A percentile compares a stretch with the other conserved stretches of the same genome.
phyloP scores from a whole-genome alignment of 2,888 invertebrate species.

The Tupiocoris notatus region DNA sequence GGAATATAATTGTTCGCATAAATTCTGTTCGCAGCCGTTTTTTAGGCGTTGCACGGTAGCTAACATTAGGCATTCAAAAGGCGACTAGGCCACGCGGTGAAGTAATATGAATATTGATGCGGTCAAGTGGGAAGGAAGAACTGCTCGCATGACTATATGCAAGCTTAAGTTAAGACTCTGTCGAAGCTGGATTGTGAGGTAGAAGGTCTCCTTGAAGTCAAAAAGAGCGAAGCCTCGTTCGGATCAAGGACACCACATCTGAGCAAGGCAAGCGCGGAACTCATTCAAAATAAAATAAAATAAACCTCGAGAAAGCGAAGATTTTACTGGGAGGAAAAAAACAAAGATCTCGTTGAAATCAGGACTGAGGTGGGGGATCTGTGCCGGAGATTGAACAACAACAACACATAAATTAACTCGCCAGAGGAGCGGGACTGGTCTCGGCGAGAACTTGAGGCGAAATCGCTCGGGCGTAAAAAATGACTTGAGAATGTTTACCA shows the following conservation, averaged over 20 bases:
- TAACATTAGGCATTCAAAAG: background rate
- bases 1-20: too few species aligned
- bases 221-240: constrained; percentile 2
- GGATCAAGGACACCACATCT: constrained; percentile 9
- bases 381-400: constrained; percentile 3
- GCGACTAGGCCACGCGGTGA: constrained; percentile 14
- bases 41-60: constrained; percentile 16
- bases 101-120: constrained; percentile 30
- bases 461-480: constrained; percentile 28
- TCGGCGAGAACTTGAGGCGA: constrained; percentile 11
- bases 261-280: background rate
- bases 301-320: background rate
- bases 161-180: background rate
- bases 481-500: constrained; percentile 28
- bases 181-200: background rate
- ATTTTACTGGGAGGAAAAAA: background rate
- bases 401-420: constrained; percentile 28
- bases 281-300: background rate
- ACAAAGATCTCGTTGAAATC: background rate
- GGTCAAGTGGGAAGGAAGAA: constrained; percentile 25
- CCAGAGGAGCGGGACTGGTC: background rate
- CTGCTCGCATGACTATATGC: background rate
- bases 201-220: constrained; percentile 24
- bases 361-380: background rate
- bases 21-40: constrained; percentile 18